Conservation (phyloP, 2,797 vertebrate genomes). For the Sebastes elongatus region DNA sequence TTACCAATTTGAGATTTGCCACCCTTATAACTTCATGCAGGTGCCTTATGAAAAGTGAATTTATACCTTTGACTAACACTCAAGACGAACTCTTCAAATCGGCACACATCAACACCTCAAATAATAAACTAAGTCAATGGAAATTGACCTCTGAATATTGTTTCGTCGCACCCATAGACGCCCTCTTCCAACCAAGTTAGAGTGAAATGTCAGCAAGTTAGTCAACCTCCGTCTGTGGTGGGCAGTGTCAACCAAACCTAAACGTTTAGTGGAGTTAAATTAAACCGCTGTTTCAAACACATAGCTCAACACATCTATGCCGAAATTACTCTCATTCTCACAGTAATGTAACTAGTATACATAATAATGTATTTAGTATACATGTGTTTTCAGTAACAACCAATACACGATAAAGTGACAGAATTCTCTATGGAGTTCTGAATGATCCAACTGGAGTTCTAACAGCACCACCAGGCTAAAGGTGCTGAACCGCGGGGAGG, state of each 20-base stretch:
- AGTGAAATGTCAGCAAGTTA: not conserved
- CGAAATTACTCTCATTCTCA: accelerated
- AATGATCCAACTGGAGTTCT: not conserved
- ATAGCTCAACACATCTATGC: not conserved
- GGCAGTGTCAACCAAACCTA: not conserved
- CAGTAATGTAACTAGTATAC: accelerated
- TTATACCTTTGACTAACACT: accelerated
- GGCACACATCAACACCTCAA: not conserved
- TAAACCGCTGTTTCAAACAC: not conserved
- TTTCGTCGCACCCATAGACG: not conserved
- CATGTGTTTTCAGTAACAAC: accelerated
- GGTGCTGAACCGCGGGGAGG: not conserved
- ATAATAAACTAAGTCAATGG: accelerated
- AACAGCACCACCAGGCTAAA: not conserved
- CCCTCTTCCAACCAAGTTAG: not conserved
- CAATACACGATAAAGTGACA: not conserved
- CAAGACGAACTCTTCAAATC: not conserved
- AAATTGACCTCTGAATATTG: not conserved
- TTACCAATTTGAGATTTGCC: not conserved
- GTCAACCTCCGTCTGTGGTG: not conserved
- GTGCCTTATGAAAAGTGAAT: not conserved
- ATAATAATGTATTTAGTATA: accelerated
- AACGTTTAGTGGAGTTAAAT: not conserved
- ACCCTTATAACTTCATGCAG: accelerated
- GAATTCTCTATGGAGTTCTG: not conserved